Evolutionary conservation across 1,140 invertebrate genomes (phyloP), one percentile per base, ranked within the genome.

Genomic region (Lordiphosa clarofinis): DNA sequence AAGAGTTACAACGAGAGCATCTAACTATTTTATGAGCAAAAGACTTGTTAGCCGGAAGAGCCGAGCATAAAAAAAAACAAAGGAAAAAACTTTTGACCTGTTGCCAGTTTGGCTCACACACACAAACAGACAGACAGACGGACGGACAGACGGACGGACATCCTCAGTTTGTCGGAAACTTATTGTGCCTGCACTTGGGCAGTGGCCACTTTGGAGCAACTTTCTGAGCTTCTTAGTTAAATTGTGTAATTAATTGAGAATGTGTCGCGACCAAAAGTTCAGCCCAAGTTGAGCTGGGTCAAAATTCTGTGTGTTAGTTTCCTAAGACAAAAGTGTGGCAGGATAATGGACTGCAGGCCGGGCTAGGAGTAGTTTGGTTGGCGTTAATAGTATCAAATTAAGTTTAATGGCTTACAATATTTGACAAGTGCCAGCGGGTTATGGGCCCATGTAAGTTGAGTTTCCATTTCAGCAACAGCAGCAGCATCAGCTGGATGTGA

Each of bases 241-340:
- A 82, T 82, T 79, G 71, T 46, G 63, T 75, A 82, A 79, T 79
- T 79, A 79, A 79, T 79, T 79, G 60, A 60, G 40, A 75, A 57
- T 67, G 57, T 44, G 76, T 28, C 42, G 42, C 21, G 42, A 28
- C n/a, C 21, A 44, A 13, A 31, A 44, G 12, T 2, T 24, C 31
- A 31, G 11, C n/a, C 24, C 24, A 46, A 46, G 24, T 28, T 28
- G 24, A 28, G 24, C 24, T 28, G 5, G 24, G 5, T 28, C 5
- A 28, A 28, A 28, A n/a, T n/a, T 28, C 2, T 28, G 1, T 28
- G 24, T 28, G 24, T 28, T 28, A 28, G 24, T 28, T 28, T 28
- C 24, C 4, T 28, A 28, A 28, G 4, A 28, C 9, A 28, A n/a
- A 44, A 44, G 42, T 48, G 19, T 31, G 24, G 8, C 9, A 44